Percentiles rank a stretch among this genome's conserved stretches.
phyloP scores from a whole-genome alignment of 2,797 vertebrate species.

The Micromesistius poutassou region DNA sequence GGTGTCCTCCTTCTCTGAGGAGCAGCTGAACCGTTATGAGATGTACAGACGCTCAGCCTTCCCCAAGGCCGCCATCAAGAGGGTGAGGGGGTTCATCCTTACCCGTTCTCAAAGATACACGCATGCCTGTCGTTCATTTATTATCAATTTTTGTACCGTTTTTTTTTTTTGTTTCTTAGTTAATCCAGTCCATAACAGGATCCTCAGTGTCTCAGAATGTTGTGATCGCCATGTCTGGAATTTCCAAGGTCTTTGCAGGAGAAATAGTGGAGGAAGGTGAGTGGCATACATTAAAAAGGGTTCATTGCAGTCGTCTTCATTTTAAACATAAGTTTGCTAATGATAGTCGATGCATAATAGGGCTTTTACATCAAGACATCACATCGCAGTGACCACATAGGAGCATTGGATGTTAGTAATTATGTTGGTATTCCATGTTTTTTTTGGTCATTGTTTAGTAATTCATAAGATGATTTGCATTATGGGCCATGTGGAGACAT shows the following conservation, averaged over 20 bases:
- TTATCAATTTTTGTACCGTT: background rate
- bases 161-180: conserved; percentile 58
- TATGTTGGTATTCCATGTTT: background rate
- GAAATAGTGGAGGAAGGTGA: conserved; percentile 92
- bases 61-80: conserved; percentile 95
- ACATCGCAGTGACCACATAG: background rate
- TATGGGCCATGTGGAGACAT: background rate
- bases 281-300: conserved; percentile 23
- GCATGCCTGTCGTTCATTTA: background rate
- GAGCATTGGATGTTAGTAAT: background rate
- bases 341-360: background rate
- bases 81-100: conserved; percentile 67
- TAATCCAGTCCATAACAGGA: conserved; percentile 97
- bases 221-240: conserved; percentile 98
- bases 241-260: conserved; percentile 91
- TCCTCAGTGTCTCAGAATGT: conserved; percentile 99
- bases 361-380: background rate
- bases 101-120: background rate
- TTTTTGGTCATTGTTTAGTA: background rate
- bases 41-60: conserved; percentile 97
- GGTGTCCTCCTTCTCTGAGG: conserved; percentile 97
- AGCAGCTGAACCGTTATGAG: conserved; percentile 97
- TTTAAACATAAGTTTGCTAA: background rate
- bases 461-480: background rate
- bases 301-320: background rate